Percentiles rank a stretch among this genome's conserved stretches.
Evolutionary conservation across 2,113 vertebrate species (phyloP).

Genomic region (Sprattus sprattus): DNA sequence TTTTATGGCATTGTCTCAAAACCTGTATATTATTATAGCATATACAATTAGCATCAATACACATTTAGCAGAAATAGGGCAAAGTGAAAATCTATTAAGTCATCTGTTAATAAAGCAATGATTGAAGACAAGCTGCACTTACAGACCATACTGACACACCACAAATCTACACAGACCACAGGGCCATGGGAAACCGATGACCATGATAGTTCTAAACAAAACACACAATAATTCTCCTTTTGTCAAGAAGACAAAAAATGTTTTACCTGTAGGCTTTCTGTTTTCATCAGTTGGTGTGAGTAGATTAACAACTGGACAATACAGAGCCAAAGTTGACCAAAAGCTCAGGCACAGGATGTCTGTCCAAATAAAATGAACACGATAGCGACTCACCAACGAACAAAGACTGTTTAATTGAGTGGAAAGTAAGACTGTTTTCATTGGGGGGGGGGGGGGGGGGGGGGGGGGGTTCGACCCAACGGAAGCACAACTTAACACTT

Average conservation of each 20-base stretch:
- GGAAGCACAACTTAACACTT: neutral
- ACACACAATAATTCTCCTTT: neutral
- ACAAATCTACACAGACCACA: neutral
- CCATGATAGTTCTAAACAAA: too few species aligned
- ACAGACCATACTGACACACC: neutral
- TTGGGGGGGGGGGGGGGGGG: neutral
- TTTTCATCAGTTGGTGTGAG: neutral
- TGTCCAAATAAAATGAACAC: conserved; percentile 15
- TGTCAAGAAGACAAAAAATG: neutral
- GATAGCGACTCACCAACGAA: neutral
- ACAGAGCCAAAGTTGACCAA: neutral
- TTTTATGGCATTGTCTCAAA: neutral
- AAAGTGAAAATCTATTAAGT: neutral
- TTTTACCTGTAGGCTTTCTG: neutral
- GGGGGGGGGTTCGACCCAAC: neutral
- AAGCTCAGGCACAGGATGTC: neutral
- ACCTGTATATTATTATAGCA: neutral
- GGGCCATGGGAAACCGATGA: neutral
- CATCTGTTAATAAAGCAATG: too few species aligned
- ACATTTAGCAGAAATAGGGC: too few species aligned
- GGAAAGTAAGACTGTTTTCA: conserved; percentile 3
- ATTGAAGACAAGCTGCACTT: too few species aligned
- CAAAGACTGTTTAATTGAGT: conserved; percentile 1
- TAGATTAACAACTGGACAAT: neutral
- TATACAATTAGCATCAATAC: too few species aligned